phyloP scores from a whole-genome alignment of 23 tunicate species.

The Ciona savignyi region DNA sequence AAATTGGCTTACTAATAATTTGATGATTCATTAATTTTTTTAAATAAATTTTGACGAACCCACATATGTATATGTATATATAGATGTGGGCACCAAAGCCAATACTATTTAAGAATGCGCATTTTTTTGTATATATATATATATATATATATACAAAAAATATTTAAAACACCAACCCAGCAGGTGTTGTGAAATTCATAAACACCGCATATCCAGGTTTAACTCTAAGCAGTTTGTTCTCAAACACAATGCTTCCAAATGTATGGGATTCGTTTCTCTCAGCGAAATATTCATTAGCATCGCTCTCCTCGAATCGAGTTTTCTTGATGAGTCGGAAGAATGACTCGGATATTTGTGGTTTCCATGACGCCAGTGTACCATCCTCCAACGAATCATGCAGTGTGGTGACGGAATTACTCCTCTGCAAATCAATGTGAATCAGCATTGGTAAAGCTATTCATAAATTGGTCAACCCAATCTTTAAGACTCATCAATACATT shows the following conservation, averaged over 20 bases:
- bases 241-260: slow-evolving; percentile 33
- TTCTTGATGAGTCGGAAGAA: not conserved
- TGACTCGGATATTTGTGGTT: not conserved
- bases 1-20: no score
- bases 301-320: not conserved
- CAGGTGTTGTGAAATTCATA: slow-evolving; percentile 21
- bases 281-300: not conserved
- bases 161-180: not conserved
- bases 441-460: no score
- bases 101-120: no score
- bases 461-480: no score
- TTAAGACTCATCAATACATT: no score
- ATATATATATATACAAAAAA: no score
- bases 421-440: no score
- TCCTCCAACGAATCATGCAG: not conserved
- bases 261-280: not conserved
- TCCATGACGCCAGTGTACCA: not conserved
- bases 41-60: no score
- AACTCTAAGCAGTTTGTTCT: slow-evolving; percentile 41
- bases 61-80: no score
- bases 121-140: no score
- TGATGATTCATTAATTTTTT: no score
- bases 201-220: slow-evolving; percentile 53
- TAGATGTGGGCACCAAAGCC: no score
- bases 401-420: not conserved